Evolutionary conservation across 2,797 vertebrate genomes (phyloP).

Genomic region (Halcyon badia): DNA sequence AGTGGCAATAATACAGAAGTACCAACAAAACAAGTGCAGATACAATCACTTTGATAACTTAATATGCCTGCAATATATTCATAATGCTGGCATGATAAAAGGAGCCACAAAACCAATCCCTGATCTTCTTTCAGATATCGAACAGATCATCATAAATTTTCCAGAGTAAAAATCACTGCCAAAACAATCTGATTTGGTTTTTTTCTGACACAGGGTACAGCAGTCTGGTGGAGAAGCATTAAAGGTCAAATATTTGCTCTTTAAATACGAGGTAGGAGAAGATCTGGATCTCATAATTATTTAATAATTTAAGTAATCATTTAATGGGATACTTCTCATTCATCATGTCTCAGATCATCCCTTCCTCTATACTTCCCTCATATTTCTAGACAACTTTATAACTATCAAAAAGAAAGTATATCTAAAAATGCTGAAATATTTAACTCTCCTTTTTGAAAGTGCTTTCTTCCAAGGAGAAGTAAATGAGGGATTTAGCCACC

Average conservation of each 20-base stretch:
- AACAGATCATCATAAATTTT: not conserved
- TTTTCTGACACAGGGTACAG: not conserved
- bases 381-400: not conserved
- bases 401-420: not conserved
- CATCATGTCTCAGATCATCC: not conserved
- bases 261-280: not conserved
- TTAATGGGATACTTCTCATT: not conserved
- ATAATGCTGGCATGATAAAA: not conserved
- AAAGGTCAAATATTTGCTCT: not conserved
- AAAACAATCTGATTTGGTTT: constrained; percentile 7
- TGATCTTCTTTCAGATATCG: not conserved
- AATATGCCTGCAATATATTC: not conserved
- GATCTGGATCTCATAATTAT: not conserved
- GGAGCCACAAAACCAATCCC: not conserved
- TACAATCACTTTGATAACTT: not conserved
- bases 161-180: not conserved
- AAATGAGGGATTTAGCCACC: not conserved
- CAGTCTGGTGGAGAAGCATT: not conserved
- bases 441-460: not conserved
- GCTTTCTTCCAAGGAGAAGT: not conserved
- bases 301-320: not conserved
- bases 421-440: not conserved
- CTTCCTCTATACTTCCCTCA: not conserved
- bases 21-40: not conserved
- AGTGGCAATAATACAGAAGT: not conserved